Conservation (phyloP, 2,888 invertebrate genomes). For the Chironomus tentans region DNA sequence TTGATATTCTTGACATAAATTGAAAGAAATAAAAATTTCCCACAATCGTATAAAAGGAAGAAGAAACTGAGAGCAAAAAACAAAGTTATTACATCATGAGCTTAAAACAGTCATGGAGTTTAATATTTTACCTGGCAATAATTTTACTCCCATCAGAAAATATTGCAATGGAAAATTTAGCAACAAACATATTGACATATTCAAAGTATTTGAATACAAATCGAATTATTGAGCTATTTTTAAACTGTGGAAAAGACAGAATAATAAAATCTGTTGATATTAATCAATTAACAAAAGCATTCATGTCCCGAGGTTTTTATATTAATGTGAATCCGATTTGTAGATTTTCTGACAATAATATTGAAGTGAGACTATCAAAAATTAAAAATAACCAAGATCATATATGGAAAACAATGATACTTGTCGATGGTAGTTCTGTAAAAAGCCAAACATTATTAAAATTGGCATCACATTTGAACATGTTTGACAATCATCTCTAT, state of each 20-base stretch:
- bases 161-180: background rate
- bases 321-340: background rate
- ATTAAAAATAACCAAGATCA: background rate
- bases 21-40: too few relatives aligned
- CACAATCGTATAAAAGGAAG: too few relatives aligned
- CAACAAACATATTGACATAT: background rate
- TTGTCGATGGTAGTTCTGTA: background rate
- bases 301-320: background rate
- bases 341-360: background rate
- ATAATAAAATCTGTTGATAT: too few relatives aligned
- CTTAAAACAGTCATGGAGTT: background rate
- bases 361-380: background rate
- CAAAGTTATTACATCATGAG: background rate
- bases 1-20: too few relatives aligned
- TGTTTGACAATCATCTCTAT: slow-evolving; percentile 42
- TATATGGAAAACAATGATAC: background rate
- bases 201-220: background rate
- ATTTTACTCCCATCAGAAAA: background rate
- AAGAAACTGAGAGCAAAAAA: too few relatives aligned
- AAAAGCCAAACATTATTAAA: background rate
- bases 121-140: background rate
- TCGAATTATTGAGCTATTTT: background rate
- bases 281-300: background rate
- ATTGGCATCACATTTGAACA: slow-evolving; percentile 40
- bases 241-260: background rate